Conservation (phyloP, 1,140 invertebrate genomes). For the Eubasilissa regina region DNA sequence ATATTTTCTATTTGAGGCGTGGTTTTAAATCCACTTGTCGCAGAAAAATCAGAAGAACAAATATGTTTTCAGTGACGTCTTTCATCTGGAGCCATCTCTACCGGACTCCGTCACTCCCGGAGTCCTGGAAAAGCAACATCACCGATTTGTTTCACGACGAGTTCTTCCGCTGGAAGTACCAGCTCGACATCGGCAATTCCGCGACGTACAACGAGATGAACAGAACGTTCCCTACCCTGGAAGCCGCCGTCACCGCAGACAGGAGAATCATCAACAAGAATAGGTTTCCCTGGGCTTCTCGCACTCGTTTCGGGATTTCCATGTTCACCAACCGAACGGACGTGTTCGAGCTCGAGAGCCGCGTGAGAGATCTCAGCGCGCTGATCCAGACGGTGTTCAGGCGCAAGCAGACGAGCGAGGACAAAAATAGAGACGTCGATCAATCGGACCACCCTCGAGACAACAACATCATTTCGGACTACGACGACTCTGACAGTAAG, state of each 20-base stretch:
- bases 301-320: not conserved
- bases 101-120: not conserved
- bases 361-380: not conserved
- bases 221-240: not conserved
- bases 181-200: conserved; percentile 21
- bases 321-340: conserved; percentile 15
- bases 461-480: conserved; percentile 6
- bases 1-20: too few relatives aligned
- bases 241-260: not conserved
- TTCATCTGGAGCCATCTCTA: conserved; percentile 31
- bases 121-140: not conserved
- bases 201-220: not conserved
- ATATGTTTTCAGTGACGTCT: conserved; percentile 13
- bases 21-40: not conserved
- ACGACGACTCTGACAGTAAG: not conserved
- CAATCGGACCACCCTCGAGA: not conserved
- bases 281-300: not conserved
- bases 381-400: not conserved
- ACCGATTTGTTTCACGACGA: not conserved
- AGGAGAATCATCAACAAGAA: conserved; percentile 19
- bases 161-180: conserved; percentile 30
- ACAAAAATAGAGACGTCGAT: too few relatives aligned
- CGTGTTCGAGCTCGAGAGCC: not conserved
- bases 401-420: not conserved
- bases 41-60: too few relatives aligned